Percentiles rank a stretch among this genome's conserved stretches.
These are phyloP conservation scores for Porites australiensis DNA, from an alignment of 64 coral and sea anemone genomes.

Conservation along the genomic window DNA sequence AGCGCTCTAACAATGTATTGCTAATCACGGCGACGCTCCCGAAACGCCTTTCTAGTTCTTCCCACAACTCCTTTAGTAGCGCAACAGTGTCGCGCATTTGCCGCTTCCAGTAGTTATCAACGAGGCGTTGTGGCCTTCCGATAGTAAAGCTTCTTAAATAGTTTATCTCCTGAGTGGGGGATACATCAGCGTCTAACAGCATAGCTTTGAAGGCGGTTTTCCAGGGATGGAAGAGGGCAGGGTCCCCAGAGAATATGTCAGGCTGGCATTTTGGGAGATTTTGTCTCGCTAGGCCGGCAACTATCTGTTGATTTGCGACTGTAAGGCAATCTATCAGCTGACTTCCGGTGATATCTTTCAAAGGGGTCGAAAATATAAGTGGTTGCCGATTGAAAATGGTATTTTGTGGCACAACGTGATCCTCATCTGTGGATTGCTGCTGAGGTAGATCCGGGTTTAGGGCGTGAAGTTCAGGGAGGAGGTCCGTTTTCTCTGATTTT, in stretches of 20 bases:
- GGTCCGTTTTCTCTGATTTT: constrained; percentile 13
- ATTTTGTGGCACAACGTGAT: background rate
- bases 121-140: constrained; percentile 51
- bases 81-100: constrained; percentile 14
- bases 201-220: constrained; percentile 54
- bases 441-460: constrained; percentile 3
- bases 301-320: constrained; percentile 53
- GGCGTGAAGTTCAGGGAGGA: background rate
- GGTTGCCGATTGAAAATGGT: constrained; percentile 15
- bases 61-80: constrained; percentile 50
- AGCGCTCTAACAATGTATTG: constrained; percentile 17
- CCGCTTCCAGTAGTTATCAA: constrained; percentile 67
- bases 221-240: constrained; percentile 69
- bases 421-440: background rate
- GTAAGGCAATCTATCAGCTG: constrained; percentile 38
- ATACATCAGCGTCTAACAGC: constrained; percentile 24
- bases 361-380: constrained; percentile 39
- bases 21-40: constrained; percentile 37
- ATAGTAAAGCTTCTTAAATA: constrained; percentile 61
- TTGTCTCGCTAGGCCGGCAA: constrained; percentile 61
- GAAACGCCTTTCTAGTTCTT: constrained; percentile 59
- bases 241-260: constrained; percentile 61
- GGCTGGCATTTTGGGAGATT: constrained; percentile 76
- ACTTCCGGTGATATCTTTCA: constrained; percentile 44
- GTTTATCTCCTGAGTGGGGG: constrained; percentile 47